Conservation (phyloP, 2,888 invertebrate species). For the Minunthozetes semirufus region DNA sequence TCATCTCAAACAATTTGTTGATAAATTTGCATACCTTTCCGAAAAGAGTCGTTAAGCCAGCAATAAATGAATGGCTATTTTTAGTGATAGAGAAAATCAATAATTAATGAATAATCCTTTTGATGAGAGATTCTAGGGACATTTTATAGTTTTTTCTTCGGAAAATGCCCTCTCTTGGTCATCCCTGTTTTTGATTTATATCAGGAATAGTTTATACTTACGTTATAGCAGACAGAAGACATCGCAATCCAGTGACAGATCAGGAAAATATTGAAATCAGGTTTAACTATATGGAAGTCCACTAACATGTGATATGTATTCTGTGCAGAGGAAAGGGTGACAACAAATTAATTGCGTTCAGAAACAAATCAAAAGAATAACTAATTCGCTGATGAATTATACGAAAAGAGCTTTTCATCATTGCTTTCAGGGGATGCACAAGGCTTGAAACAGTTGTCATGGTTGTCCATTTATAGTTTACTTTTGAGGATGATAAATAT, state of each 20-base stretch:
- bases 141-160: too few species aligned
- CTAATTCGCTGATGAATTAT: neutral
- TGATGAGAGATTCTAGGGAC: too few species aligned
- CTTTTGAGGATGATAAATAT: too few species aligned
- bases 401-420: too few species aligned
- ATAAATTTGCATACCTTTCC: conserved; percentile 1
- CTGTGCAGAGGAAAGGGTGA: neutral
- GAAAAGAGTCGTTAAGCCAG: conserved; percentile 34
- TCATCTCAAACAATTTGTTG: neutral
- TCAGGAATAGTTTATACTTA: neutral
- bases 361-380: neutral
- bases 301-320: conserved; percentile 32
- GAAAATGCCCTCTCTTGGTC: too few species aligned
- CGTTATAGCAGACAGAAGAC: conserved; percentile 34
- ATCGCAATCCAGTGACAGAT: conserved; percentile 35
- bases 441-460: too few species aligned
- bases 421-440: too few species aligned
- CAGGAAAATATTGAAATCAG: conserved; percentile 32
- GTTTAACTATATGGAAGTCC: conserved; percentile 22
- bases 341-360: neutral
- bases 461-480: too few species aligned
- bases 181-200: neutral
- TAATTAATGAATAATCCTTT: neutral
- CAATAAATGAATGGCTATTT: conserved; percentile 35
- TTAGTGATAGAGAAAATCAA: neutral